Conservation (phyloP, 2,888 invertebrate species). For the Nineta flava region DNA sequence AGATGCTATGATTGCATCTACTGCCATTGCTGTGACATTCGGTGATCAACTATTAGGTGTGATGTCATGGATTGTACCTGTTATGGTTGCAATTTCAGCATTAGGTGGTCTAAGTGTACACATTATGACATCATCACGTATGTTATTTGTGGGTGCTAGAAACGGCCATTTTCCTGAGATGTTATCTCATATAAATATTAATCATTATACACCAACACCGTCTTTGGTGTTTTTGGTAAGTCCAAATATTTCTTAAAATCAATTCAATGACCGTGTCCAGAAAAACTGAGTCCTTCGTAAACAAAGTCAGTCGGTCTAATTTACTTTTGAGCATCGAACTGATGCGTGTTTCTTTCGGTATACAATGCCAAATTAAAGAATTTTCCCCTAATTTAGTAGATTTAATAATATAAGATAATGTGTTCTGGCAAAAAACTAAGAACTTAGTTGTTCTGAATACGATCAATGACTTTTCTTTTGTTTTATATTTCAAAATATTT, state of each 20-base stretch:
- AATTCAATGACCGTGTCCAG: not conserved
- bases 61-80: slow-evolving; percentile 68
- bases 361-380: no score
- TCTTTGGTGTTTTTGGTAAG: slow-evolving; percentile 69
- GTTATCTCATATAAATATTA: slow-evolving; percentile 61
- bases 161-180: slow-evolving; percentile 76
- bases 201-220: slow-evolving; percentile 61
- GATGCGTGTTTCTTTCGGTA: no score
- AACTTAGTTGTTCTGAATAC: no score
- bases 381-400: no score
- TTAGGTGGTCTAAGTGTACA: slow-evolving; percentile 88
- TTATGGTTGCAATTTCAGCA: slow-evolving; percentile 83
- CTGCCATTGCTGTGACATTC: slow-evolving; percentile 93
- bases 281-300: no score
- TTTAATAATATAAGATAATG: no score
- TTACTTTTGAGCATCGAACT: not conserved
- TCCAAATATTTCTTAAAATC: no score
- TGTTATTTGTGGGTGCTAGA: slow-evolving; percentile 82
- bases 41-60: slow-evolving; percentile 59
- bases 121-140: slow-evolving; percentile 86
- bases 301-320: not conserved
- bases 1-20: slow-evolving; percentile 66
- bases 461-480: no score
- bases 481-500: no score
- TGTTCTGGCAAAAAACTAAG: no score